phyloP scores from a whole-genome alignment of 1,140 invertebrate genomes.

The Belonocnema kinseyi region DNA sequence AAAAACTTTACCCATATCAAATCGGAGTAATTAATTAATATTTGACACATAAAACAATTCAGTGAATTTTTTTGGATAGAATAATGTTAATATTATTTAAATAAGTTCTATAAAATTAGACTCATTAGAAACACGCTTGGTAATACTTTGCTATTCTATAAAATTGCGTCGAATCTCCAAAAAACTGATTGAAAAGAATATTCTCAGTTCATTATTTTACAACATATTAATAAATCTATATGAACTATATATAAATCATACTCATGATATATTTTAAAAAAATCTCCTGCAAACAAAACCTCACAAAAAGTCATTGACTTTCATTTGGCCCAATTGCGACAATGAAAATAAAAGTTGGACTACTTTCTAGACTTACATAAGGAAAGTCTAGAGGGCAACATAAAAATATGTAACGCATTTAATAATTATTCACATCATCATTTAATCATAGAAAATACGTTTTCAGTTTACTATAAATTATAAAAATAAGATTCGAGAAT shows the following conservation, averaged over 20 bases:
- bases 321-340: slow-evolving; percentile 16
- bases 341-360: slow-evolving; percentile 31
- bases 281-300: background rate
- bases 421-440: background rate
- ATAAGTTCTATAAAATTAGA: no score
- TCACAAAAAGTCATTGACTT: slow-evolving; percentile 13
- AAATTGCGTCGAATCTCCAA: no score
- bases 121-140: no score
- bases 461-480: background rate
- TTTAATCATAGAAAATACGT: background rate
- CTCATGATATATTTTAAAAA: background rate
- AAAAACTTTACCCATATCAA: no score
- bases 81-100: no score
- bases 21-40: no score
- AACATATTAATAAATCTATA: no score
- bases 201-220: no score
- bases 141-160: no score
- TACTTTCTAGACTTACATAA: slow-evolving; percentile 12
- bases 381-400: slow-evolving; percentile 1
- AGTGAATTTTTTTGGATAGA: no score
- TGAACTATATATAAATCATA: background rate
- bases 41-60: no score
- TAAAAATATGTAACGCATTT: background rate
- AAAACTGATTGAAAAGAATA: no score
- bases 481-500: background rate